phyloP scores from a whole-genome alignment of 2,888 invertebrate species.

The Hypomecis atomaria region DNA sequence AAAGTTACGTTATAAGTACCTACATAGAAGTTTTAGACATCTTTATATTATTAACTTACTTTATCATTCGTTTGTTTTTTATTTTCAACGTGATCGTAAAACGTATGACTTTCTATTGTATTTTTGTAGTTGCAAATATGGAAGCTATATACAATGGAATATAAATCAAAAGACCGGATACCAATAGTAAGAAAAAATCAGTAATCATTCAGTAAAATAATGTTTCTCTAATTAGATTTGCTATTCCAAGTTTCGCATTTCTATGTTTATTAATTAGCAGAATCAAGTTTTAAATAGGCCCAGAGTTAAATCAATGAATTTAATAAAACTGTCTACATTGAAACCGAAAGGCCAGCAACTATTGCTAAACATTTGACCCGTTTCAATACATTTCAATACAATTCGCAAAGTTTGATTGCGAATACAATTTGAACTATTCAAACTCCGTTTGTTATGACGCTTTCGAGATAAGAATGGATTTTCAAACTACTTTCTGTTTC shows the following conservation, averaged over 20 bases:
- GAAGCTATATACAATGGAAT: no score
- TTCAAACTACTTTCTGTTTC: constrained; percentile 18
- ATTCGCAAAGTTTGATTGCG: constrained; percentile 39
- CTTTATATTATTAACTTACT: no score
- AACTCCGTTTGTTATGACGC: constrained; percentile 42
- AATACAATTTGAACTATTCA: constrained; percentile 43
- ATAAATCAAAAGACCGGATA: no score
- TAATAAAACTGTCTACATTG: constrained; percentile 46
- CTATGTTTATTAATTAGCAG: not conserved
- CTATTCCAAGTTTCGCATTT: no score
- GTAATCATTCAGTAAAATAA: not conserved
- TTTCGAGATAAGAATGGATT: constrained; percentile 23
- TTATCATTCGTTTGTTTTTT: no score
- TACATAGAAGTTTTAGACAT: no score
- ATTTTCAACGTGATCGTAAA: no score
- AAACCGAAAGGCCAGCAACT: constrained; percentile 30
- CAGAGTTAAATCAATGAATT: constrained; percentile 24
- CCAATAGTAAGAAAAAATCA: not conserved
- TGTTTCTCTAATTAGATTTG: no score
- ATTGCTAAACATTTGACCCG: constrained; percentile 47
- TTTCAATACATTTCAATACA: constrained; percentile 45
- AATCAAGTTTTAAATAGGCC: not conserved
- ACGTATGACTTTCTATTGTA: no score
- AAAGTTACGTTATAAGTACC: no score
- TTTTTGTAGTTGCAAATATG: no score